Conservation (phyloP, 2,888 invertebrate species). For the Rhingia campestris region DNA sequence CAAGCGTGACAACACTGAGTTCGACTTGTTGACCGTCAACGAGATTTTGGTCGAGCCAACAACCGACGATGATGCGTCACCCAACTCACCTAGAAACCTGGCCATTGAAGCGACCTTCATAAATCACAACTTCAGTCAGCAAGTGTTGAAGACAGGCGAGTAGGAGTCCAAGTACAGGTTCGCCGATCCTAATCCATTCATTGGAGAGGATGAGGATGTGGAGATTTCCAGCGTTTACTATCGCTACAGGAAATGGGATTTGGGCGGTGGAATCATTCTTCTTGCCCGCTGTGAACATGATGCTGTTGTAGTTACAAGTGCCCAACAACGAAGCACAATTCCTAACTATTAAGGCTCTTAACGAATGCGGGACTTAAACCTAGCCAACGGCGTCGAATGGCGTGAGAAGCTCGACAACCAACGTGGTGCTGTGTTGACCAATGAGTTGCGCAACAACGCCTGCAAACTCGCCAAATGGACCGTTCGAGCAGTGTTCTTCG, state of each 20-base stretch:
- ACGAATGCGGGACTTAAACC: constrained; percentile 99
- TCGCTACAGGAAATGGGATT: constrained; percentile 97
- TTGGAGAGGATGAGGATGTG: constrained; percentile 94
- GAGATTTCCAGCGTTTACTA: constrained; percentile 98
- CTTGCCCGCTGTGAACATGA: constrained; percentile 98
- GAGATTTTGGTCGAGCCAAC: constrained; percentile 99
- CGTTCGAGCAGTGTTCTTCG: constrained; percentile 95
- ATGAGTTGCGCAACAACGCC: constrained; percentile 99
- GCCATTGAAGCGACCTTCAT: constrained; percentile 99
- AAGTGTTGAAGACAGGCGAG: constrained; percentile 87
- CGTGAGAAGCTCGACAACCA: constrained; percentile 98
- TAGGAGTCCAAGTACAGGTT: constrained; percentile 94
- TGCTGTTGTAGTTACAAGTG: constrained; percentile 93
- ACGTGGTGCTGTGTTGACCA: constrained; percentile 98
- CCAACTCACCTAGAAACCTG: constrained; percentile 97
- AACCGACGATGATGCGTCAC: constrained; percentile 95
- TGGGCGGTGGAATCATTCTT: constrained; percentile 94
- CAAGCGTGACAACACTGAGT: constrained; percentile 98
- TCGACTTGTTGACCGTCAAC: constrained; percentile 97
- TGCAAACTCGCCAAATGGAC: constrained; percentile 99
- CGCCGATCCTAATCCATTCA: constrained; percentile 95
- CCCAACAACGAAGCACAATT: constrained; percentile 95
- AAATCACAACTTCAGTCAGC: constrained; percentile 99
- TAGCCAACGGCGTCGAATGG: constrained; percentile 99
- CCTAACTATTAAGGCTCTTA: constrained; percentile 97